Evolutionary conservation across 2,888 invertebrate genomes (phyloP).

Genomic region (Drosophila nr. medialis): DNA sequence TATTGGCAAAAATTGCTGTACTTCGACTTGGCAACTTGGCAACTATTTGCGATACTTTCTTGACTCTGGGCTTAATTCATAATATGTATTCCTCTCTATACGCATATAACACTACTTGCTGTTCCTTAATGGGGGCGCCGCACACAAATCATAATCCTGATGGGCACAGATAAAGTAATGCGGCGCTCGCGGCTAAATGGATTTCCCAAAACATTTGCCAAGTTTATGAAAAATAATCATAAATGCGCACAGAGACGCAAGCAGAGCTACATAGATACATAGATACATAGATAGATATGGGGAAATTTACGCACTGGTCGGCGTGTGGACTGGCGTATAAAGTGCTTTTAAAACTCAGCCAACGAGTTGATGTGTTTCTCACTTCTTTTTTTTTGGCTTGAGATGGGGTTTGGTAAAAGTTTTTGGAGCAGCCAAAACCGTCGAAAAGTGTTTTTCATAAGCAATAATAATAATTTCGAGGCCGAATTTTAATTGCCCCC

Average conservation of each 20-base stretch:
- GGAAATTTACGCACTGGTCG: conserved; percentile 60
- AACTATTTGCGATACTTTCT: conserved; percentile 35
- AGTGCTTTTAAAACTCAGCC: conserved; percentile 77
- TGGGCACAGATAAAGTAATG: conserved; percentile 78
- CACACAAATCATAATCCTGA: conserved; percentile 73
- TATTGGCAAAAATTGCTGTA: conserved; percentile 10
- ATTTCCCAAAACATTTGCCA: conserved; percentile 81
- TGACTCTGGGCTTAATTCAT: conserved; percentile 39
- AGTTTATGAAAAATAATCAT: conserved; percentile 80
- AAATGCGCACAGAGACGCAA: conserved; percentile 37
- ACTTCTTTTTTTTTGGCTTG: neutral
- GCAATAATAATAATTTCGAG: conserved; percentile 80
- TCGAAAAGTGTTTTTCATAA: conserved; percentile 76
- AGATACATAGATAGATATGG: conserved; percentile 27
- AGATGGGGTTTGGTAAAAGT: conserved; percentile 43
- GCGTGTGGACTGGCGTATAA: conserved; percentile 74
- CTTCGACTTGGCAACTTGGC: conserved; percentile 31
- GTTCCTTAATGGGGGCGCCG: conserved; percentile 28
- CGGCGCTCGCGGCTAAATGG: conserved; percentile 76
- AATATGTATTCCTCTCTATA: conserved; percentile 32
- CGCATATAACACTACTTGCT: conserved; percentile 10
- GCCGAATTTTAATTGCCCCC: conserved; percentile 83
- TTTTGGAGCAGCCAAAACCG: conserved; percentile 38
- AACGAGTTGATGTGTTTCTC: conserved; percentile 63
- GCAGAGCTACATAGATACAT: conserved; percentile 18